These are phyloP conservation scores for Chymomyza caudatula DNA, from an alignment of 2,888 invertebrate genomes.

Conservation along the genomic window DNA sequence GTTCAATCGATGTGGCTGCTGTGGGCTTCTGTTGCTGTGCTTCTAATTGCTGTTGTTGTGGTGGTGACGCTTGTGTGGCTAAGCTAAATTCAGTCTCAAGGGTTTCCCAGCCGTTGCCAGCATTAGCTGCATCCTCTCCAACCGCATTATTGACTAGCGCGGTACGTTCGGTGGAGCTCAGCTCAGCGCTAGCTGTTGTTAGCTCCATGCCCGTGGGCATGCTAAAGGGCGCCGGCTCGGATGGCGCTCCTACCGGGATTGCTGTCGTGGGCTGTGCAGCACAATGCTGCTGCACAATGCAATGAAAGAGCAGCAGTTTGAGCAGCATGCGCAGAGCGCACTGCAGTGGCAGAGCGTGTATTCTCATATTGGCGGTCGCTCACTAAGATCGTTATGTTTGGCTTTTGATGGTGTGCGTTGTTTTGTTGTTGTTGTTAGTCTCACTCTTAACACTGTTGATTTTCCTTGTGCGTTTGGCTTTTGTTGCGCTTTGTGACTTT, in stretches of 20 bases:
- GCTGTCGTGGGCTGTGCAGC: slow-evolving; percentile 44
- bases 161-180: slow-evolving; percentile 9
- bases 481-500: slow-evolving; percentile 3
- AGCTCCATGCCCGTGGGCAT: slow-evolving; percentile 19
- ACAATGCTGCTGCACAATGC: slow-evolving; percentile 61
- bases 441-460: slow-evolving; percentile 2
- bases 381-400: not conserved
- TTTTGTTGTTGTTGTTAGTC: slow-evolving; percentile 5
- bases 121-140: slow-evolving; percentile 12
- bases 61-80: slow-evolving; percentile 26
- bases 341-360: slow-evolving; percentile 50
- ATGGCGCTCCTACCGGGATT: slow-evolving; percentile 19
- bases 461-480: slow-evolving; percentile 35
- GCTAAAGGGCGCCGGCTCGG: slow-evolving; percentile 51
- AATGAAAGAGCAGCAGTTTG: slow-evolving; percentile 64
- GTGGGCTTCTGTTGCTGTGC: slow-evolving; percentile 38
- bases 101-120: slow-evolving; percentile 58
- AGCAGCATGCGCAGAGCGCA: slow-evolving; percentile 54
- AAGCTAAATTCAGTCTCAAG: slow-evolving; percentile 63
- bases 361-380: not conserved
- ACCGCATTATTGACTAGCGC: slow-evolving; percentile 51
- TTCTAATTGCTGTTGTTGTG: not conserved
- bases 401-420: not conserved
- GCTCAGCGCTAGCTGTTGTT: not conserved
- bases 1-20: slow-evolving; percentile 70